Conservation (phyloP, 2,797 vertebrate species). For the Lemur catta region DNA sequence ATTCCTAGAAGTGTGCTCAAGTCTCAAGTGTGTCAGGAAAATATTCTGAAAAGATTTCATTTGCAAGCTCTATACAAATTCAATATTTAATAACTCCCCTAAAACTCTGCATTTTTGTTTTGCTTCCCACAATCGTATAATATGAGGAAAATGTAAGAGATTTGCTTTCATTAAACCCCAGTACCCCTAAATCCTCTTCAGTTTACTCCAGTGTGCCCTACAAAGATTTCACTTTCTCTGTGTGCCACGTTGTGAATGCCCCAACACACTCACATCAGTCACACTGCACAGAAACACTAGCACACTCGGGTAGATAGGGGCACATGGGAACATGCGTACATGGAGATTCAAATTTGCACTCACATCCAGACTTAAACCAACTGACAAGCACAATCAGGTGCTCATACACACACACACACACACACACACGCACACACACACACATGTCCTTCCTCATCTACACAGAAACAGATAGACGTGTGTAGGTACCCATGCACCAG, state of each 20-base stretch:
- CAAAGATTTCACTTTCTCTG: constrained; percentile 38
- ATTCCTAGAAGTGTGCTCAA: constrained; percentile 21
- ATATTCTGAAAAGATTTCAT: constrained; percentile 40
- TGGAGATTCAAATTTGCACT: constrained; percentile 44
- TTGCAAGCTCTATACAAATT: constrained; percentile 37
- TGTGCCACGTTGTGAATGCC: not conserved
- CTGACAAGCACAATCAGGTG: not conserved
- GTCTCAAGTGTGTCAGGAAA: constrained; percentile 39
- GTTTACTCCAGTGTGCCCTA: constrained; percentile 5
- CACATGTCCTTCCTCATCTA: not conserved
- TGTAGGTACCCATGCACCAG: not conserved
- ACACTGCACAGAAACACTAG: not conserved
- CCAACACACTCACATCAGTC: constrained; percentile 26
- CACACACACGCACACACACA: not conserved
- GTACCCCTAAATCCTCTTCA: constrained; percentile 22
- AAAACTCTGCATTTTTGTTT: constrained; percentile 33
- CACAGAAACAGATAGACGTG: not conserved
- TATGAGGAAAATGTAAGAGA: constrained; percentile 47
- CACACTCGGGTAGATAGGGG: not conserved
- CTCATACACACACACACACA: no score
- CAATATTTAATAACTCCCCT: constrained; percentile 1
- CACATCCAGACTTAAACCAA: not conserved
- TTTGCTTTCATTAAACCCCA: constrained; percentile 34
- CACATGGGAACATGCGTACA: not conserved
- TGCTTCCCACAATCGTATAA: constrained; percentile 28